A percentile compares a stretch with the other conserved stretches of the same genome.
Evolutionary conservation across 2,888 invertebrate genomes (phyloP).

Genomic region (Hemicrepidius hirtus): DNA sequence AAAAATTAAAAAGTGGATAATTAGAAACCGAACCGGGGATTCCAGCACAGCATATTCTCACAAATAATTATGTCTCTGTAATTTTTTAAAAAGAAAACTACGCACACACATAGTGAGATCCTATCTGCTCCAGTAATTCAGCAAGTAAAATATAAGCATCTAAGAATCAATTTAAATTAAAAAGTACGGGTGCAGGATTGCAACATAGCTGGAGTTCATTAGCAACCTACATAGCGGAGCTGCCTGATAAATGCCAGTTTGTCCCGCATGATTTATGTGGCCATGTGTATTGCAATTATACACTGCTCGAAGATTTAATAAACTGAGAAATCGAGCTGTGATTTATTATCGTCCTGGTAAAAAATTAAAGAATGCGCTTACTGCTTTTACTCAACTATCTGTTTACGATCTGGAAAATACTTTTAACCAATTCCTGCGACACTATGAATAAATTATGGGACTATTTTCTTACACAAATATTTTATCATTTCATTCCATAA

Average conservation of each 20-base stretch:
- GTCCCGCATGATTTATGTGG: conserved; percentile 68
- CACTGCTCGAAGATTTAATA: conserved; percentile 70
- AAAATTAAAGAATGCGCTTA: conserved; percentile 60
- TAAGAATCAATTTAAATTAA: conserved; percentile 44
- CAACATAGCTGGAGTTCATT: conserved; percentile 61
- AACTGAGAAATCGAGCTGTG: conserved; percentile 70
- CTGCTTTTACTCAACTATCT: conserved; percentile 61
- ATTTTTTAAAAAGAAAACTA: conserved; percentile 27
- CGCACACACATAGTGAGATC: conserved; percentile 14
- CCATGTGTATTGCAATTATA: conserved; percentile 70
- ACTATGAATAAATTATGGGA: no score
- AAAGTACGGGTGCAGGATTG: conserved; percentile 52
- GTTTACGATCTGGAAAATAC: conserved; percentile 66
- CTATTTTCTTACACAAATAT: no score
- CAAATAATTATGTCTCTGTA: conserved; percentile 1
- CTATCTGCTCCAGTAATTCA: conserved; percentile 34
- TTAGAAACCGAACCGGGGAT: no score
- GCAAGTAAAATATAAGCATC: conserved; percentile 42
- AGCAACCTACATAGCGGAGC: conserved; percentile 63
- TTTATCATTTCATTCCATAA: no score
- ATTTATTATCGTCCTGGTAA: conserved; percentile 62
- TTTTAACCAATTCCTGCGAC: background rate
- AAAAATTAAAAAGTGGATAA: conserved; percentile 27
- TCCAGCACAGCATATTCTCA: background rate
- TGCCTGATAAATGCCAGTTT: conserved; percentile 67